These are phyloP conservation scores for Tautogolabrus adspersus DNA, from an alignment of 2,113 vertebrate species.

Conservation along the genomic window DNA sequence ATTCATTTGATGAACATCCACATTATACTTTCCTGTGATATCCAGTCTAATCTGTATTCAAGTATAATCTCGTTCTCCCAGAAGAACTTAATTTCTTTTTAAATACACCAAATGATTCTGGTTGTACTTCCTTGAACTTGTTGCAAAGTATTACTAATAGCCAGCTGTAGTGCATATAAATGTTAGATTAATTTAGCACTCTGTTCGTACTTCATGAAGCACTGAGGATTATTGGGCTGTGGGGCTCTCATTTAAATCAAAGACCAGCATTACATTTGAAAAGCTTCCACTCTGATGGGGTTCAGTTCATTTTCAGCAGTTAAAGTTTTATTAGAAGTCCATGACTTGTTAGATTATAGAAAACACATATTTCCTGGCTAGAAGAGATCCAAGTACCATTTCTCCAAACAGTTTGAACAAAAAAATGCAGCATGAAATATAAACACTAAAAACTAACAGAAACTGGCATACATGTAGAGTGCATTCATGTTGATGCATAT, in stretches of 20 bases:
- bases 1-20: background rate
- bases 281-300: background rate
- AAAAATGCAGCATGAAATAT: background rate
- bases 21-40: background rate
- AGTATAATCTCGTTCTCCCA: background rate
- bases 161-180: background rate
- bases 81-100: background rate
- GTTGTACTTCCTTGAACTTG: background rate
- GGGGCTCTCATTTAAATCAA: conserved; percentile 23
- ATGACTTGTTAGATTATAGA: too few relatives aligned
- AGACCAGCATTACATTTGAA: background rate
- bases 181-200: background rate
- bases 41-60: background rate
- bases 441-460: background rate
- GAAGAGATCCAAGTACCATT: too few relatives aligned
- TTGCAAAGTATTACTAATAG: conserved; percentile 1
- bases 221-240: background rate
- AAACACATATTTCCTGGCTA: too few relatives aligned
- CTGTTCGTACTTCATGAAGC: background rate
- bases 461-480: background rate
- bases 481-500: conserved; percentile 13
- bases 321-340: background rate
- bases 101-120: background rate
- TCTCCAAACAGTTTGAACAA: too few relatives aligned
- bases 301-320: background rate